Evolutionary conservation across 1,140 invertebrate genomes (phyloP), one percentile per base, ranked within the genome.

Genomic region (Macrobrachium nipponense): DNA sequence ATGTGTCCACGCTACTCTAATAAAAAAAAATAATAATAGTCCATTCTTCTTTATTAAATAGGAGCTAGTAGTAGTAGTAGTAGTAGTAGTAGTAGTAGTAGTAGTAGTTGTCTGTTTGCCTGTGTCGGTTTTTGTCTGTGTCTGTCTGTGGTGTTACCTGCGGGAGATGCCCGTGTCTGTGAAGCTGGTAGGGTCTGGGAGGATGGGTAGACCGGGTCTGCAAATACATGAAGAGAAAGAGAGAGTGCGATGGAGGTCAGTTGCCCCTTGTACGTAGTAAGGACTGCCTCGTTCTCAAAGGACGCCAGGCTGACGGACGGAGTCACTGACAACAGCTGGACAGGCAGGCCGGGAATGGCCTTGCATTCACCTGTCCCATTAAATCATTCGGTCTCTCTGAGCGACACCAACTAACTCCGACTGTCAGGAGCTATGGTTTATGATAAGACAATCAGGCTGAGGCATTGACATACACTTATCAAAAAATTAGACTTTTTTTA

Each of bases 181-280:
- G 68, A 80, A 81, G 72, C 82, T 86, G 59, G 84, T 85, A 64
- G 87, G 87, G 70, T 88, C 82, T 61, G 87, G 79, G 44, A 86
- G 80, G 59, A 86, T 88, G 64, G 82, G 82, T 8, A 82, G 73
- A 27, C 79, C 79, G 27, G 80, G 86, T 82, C 75, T 87, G 79
- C 44, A 87, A 82, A 82, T 68, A 87, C 75, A 77, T 20, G 73
- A 51, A 51, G 51, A 68, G 83, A 73, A 72, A 78, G 80, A 77
- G 64, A 87, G 80, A 87, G 78, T 61, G 76, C 60, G 76, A 61
- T 83, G 82, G 82, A 66, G 82, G 72, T 59, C 58, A 58, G 79
- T 58, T 43, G 20, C 44, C 44, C 36, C 58, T 61, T 44, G 78
- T 68, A 44, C 58, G 17, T 51, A 15, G 17, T 51, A 15, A 44